These are phyloP conservation scores for Monarcha castaneiventris DNA, from an alignment of 2,113 vertebrate species.

Conservation along the genomic window DNA sequence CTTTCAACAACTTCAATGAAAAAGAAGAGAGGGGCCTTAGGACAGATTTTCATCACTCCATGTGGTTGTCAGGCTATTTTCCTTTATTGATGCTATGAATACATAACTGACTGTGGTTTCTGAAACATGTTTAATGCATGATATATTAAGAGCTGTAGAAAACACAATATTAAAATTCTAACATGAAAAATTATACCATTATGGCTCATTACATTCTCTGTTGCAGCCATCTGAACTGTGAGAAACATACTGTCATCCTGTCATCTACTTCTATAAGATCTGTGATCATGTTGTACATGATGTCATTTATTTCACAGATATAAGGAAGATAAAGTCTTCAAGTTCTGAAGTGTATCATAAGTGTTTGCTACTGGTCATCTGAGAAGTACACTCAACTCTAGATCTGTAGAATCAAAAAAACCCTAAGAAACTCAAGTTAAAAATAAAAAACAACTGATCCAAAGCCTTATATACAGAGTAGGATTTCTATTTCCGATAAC, in stretches of 20 bases:
- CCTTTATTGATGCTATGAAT: slow-evolving; percentile 51
- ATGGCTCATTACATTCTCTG: slow-evolving; percentile 69
- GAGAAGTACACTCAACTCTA: neutral
- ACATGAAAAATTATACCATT: slow-evolving; percentile 73
- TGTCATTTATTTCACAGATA: slow-evolving; percentile 60
- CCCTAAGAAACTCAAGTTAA: neutral
- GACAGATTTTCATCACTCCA: slow-evolving; percentile 39
- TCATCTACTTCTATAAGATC: slow-evolving; percentile 55
- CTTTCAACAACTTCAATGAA: slow-evolving; percentile 16
- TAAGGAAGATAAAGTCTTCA: slow-evolving; percentile 11
- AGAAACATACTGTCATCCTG: slow-evolving; percentile 64
- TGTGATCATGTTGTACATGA: slow-evolving; percentile 50
- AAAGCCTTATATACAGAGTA: neutral
- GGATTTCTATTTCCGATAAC: neutral
- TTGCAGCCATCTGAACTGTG: slow-evolving; percentile 65
- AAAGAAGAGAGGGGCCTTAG: neutral
- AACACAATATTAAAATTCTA: slow-evolving; percentile 71
- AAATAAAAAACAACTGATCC: neutral
- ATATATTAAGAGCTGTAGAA: slow-evolving; percentile 68
- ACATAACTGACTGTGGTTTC: slow-evolving; percentile 39
- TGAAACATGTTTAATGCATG: slow-evolving; percentile 67
- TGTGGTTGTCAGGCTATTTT: slow-evolving; percentile 23
- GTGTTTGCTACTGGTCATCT: slow-evolving; percentile 17
- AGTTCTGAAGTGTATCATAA: slow-evolving; percentile 1
- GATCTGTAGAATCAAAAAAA: neutral